Evolutionary conservation across 1,140 invertebrate genomes (phyloP).

Genomic region (Drosophila pachea): DNA sequence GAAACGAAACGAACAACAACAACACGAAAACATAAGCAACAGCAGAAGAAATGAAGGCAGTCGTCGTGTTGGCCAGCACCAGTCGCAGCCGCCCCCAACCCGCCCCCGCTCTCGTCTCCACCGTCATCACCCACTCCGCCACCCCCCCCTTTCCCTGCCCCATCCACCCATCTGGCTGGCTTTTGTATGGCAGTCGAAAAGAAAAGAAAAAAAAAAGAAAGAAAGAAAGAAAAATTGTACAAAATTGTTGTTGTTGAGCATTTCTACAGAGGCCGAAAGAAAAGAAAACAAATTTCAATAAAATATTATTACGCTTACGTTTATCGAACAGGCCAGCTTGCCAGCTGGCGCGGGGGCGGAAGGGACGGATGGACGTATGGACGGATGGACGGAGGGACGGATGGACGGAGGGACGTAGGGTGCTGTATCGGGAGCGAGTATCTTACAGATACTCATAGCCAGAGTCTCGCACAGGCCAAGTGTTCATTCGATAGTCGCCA

Average conservation of each 20-base stretch:
- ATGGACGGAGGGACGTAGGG: too few relatives aligned
- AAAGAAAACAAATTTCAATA: slow-evolving; percentile 77
- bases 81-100: neutral
- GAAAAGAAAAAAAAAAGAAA: slow-evolving; percentile 46
- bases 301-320: slow-evolving; percentile 78
- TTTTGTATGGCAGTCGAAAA: slow-evolving; percentile 36
- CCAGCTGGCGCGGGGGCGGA: neutral
- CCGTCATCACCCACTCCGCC: too few relatives aligned
- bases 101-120: too few relatives aligned
- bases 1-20: too few relatives aligned
- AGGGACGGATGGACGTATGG: too few relatives aligned
- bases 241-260: slow-evolving; percentile 40
- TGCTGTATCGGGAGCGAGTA: slow-evolving; percentile 53
- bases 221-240: slow-evolving; percentile 48
- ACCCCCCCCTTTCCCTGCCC: neutral
- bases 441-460: slow-evolving; percentile 67
- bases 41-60: slow-evolving; percentile 42
- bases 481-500: slow-evolving; percentile 68
- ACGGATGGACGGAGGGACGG: too few relatives aligned
- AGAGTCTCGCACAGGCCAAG: slow-evolving; percentile 45
- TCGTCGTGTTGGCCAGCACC: slow-evolving; percentile 22
- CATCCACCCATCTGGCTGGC: neutral
- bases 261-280: slow-evolving; percentile 44
- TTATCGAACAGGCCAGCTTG: slow-evolving; percentile 57
- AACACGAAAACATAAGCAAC: slow-evolving; percentile 17